These are phyloP conservation scores for Beroe forskalii DNA, from an alignment of 37 sponge, comb jelly and placozoan genomes.

Conservation along the genomic window DNA sequence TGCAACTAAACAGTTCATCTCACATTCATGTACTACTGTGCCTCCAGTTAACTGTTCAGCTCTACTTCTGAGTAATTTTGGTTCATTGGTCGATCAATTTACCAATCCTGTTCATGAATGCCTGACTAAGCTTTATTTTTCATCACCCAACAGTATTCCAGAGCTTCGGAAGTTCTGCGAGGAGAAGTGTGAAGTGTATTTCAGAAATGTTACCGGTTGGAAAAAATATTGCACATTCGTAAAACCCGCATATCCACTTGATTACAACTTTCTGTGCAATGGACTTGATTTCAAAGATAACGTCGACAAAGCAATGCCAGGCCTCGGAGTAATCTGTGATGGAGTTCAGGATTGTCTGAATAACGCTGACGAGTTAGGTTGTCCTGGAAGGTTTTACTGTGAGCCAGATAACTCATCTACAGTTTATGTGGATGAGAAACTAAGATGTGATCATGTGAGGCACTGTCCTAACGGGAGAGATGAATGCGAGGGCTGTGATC, in stretches of 20 bases:
- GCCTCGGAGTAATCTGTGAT: neutral
- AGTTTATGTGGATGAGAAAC: neutral
- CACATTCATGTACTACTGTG: neutral
- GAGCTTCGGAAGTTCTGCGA: neutral
- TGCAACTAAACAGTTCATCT: neutral
- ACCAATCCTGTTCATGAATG: neutral
- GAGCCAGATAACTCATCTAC: neutral
- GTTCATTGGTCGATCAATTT: too few relatives aligned
- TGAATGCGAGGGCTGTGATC: conserved; percentile 13
- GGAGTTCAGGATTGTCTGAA: neutral
- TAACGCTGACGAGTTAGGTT: neutral
- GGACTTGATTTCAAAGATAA: neutral
- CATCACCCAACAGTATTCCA: neutral
- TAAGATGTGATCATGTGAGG: conserved; percentile 3
- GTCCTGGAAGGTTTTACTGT: conserved; percentile 53
- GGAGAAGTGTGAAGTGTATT: neutral
- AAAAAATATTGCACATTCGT: neutral
- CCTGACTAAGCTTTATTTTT: neutral
- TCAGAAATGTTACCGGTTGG: neutral
- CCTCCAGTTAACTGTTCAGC: neutral
- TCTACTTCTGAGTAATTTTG: neutral
- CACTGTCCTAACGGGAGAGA: conserved; percentile 36
- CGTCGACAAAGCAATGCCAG: neutral
- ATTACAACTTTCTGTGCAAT: neutral
- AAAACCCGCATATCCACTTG: neutral